Percentiles rank a stretch among this genome's conserved stretches.
Conservation (phyloP, 2,888 invertebrate species). For the Leucoptera coffeella region DNA sequence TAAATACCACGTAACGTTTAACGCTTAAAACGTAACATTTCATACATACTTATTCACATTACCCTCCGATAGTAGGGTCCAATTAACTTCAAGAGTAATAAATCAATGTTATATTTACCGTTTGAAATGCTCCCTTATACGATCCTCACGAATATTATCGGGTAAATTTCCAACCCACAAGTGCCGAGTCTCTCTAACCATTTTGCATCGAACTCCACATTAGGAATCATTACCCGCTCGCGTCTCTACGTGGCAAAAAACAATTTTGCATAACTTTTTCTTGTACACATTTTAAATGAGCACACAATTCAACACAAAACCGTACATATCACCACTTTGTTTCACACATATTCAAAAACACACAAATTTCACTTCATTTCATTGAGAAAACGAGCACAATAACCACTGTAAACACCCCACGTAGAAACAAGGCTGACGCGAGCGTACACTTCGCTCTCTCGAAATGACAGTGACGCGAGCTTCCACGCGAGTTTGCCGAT, state of each 20-base stretch:
- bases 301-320: no score
- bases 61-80: conserved; percentile 3
- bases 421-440: conserved; percentile 29
- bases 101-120: conserved; percentile 63
- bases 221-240: conserved; percentile 68
- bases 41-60: no score
- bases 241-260: conserved; percentile 56
- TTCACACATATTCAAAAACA: conserved; percentile 30
- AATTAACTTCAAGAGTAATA: conserved; percentile 6
- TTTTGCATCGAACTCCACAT: conserved; percentile 95
- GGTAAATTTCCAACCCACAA: conserved; percentile 99
- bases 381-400: conserved; percentile 47
- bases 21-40: no score
- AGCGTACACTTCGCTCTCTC: conserved; percentile 50
- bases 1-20: no score
- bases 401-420: conserved; percentile 48
- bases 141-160: conserved; percentile 97
- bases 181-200: conserved; percentile 99
- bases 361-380: conserved; percentile 48
- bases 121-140: conserved; percentile 96
- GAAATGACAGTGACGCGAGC: conserved; percentile 50
- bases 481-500: conserved; percentile 53
- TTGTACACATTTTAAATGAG: conserved; percentile 49
- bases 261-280: conserved; percentile 49
- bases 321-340: conserved; percentile 25